phyloP scores from a whole-genome alignment of 2,113 vertebrate genomes.

The Semicossyphus pulcher region DNA sequence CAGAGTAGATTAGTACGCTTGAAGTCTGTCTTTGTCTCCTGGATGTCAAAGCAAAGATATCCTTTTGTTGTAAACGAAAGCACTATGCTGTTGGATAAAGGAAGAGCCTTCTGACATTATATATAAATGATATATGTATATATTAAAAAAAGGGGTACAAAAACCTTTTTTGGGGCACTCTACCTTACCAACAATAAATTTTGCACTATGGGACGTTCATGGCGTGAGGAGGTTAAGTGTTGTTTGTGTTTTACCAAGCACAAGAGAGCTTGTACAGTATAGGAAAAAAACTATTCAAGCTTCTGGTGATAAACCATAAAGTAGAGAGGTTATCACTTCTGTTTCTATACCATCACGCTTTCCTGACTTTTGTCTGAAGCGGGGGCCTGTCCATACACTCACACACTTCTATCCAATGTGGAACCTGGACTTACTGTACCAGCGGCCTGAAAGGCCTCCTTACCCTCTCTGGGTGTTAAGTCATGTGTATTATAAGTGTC shows the following conservation, averaged over 20 bases:
- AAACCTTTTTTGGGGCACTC: constrained; percentile 85
- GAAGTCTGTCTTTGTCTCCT: constrained; percentile 83
- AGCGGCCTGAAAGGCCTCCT: constrained; percentile 76
- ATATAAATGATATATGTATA: constrained; percentile 88
- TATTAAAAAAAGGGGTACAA: constrained; percentile 82
- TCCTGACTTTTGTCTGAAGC: constrained; percentile 81
- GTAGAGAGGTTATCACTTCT: constrained; percentile 76
- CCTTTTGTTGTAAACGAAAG: constrained; percentile 88
- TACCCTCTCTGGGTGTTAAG: constrained; percentile 58
- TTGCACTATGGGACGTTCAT: constrained; percentile 89
- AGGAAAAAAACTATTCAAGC: constrained; percentile 80
- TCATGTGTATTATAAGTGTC: constrained; percentile 68
- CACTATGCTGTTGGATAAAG: constrained; percentile 89
- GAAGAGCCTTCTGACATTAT: constrained; percentile 87
- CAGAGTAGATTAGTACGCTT: constrained; percentile 79
- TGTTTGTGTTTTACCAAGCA: constrained; percentile 83
- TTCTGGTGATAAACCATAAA: constrained; percentile 78
- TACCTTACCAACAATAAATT: constrained; percentile 89
- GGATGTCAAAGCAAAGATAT: constrained; percentile 84
- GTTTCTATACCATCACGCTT: constrained; percentile 79
- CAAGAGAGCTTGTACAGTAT: constrained; percentile 84
- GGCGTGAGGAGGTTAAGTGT: constrained; percentile 81
- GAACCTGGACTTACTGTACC: constrained; percentile 66
- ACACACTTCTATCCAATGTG: constrained; percentile 67
- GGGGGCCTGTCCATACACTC: constrained; percentile 81